Conservation (phyloP, 2,113 vertebrate genomes). For the Melanostigma gelatinosum region DNA sequence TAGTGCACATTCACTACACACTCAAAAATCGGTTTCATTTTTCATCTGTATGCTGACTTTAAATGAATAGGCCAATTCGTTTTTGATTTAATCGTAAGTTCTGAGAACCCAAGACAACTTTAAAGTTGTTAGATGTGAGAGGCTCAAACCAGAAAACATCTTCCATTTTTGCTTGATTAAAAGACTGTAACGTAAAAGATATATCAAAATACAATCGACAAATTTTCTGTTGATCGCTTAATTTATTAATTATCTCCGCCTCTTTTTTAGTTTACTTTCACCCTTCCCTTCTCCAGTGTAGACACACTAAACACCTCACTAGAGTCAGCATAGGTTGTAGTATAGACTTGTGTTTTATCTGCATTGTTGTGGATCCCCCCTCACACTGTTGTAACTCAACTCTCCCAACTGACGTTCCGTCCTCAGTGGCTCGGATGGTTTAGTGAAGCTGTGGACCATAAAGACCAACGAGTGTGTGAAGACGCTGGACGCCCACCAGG, state of each 20-base stretch:
- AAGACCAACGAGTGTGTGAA: slow-evolving; percentile 96
- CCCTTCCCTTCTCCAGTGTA: background rate
- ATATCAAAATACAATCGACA: background rate
- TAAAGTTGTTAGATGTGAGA: background rate
- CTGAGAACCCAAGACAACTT: background rate
- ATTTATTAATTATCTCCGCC: background rate
- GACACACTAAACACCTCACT: background rate
- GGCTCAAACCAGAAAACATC: background rate
- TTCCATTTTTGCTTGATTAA: background rate
- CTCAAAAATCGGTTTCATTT: too few species aligned
- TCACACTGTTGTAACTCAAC: background rate
- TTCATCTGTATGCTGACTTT: background rate
- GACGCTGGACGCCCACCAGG: slow-evolving; percentile 92
- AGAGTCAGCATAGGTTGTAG: background rate
- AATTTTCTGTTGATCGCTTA: background rate
- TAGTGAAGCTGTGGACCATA: slow-evolving; percentile 98
- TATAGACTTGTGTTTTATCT: background rate
- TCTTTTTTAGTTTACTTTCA: background rate
- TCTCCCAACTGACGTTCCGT: slow-evolving; percentile 3
- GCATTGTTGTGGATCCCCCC: background rate
- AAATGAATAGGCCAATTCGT: background rate
- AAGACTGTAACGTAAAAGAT: too few species aligned
- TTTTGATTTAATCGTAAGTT: background rate
- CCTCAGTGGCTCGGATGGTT: slow-evolving; percentile 91
- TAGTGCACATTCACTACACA: too few species aligned